These are phyloP conservation scores for Catostomus latipinnis DNA, from an alignment of 2,797 vertebrate species.

Conservation along the genomic window DNA sequence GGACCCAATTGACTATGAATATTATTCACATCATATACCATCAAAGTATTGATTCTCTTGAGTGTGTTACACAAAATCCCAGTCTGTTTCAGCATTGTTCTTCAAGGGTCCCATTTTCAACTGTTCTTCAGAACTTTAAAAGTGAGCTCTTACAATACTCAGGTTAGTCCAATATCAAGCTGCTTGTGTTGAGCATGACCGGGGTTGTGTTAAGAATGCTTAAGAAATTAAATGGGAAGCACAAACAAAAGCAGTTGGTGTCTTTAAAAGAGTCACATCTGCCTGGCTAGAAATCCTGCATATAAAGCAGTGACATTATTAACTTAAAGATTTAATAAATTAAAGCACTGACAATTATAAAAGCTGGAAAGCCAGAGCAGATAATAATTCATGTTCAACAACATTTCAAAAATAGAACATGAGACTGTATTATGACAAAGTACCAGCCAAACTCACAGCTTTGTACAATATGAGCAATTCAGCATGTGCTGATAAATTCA, in stretches of 20 bases:
- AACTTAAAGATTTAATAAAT: neutral
- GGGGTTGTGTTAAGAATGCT: neutral
- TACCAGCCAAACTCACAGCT: neutral
- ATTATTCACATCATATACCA: too few relatives aligned
- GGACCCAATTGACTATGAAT: too few relatives aligned
- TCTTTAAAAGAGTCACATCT: neutral
- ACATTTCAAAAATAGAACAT: neutral
- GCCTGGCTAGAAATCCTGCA: neutral
- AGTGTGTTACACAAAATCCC: neutral
- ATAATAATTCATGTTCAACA: constrained; percentile 2
- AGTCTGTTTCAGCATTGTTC: neutral
- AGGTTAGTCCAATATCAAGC: neutral
- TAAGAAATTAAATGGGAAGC: constrained; percentile 1
- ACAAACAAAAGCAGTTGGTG: neutral
- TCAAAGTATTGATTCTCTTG: neutral
- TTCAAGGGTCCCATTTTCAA: neutral
- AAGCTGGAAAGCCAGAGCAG: constrained; percentile 4
- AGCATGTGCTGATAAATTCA: neutral
- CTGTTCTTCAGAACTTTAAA: neutral
- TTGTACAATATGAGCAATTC: neutral
- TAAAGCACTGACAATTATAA: neutral
- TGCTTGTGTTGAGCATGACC: neutral
- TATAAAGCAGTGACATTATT: neutral
- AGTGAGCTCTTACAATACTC: neutral
- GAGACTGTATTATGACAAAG: neutral